A percentile compares a stretch with the other conserved stretches of the same genome.
These are phyloP conservation scores for Solenopsis invicta DNA, from an alignment of 1,140 invertebrate genomes.

Conservation along the genomic window DNA sequence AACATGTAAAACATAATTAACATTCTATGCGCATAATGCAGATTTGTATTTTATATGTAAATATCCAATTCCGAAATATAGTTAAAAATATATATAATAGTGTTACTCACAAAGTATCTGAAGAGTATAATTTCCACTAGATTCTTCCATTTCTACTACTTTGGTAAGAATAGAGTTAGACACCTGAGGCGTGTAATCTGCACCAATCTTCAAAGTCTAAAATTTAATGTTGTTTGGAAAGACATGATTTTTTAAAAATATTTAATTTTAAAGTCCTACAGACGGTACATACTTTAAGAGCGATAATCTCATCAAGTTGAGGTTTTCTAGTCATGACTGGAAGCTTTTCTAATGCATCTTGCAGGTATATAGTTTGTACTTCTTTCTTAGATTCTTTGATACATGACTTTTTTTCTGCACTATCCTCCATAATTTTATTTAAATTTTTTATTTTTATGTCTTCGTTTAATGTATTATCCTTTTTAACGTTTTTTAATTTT, in stretches of 20 bases:
- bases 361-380: slow-evolving; percentile 10
- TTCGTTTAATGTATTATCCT: slow-evolving; percentile 15
- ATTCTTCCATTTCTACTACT: not conserved
- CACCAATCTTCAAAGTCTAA: not conserved
- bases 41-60: too few relatives aligned
- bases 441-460: not conserved
- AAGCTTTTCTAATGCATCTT: slow-evolving; percentile 53
- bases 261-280: slow-evolving; percentile 6
- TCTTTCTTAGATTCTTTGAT: slow-evolving; percentile 9
- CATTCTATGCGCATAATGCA: too few relatives aligned
- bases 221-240: slow-evolving; percentile 21
- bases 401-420: not conserved
- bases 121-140: not conserved
- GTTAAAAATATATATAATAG: not conserved
- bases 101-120: slow-evolving; percentile 20
- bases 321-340: slow-evolving; percentile 53
- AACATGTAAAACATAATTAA: too few relatives aligned
- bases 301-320: slow-evolving; percentile 70
- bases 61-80: not conserved
- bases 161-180: slow-evolving; percentile 12
- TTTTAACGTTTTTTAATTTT: slow-evolving; percentile 45
- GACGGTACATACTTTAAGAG: slow-evolving; percentile 76
- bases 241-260: not conserved
- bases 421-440: not conserved
- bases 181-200: slow-evolving; percentile 25